Base-by-base conservation (phyloP, 2,113 vertebrate species). In the Pterocles burchelli region DNA sequence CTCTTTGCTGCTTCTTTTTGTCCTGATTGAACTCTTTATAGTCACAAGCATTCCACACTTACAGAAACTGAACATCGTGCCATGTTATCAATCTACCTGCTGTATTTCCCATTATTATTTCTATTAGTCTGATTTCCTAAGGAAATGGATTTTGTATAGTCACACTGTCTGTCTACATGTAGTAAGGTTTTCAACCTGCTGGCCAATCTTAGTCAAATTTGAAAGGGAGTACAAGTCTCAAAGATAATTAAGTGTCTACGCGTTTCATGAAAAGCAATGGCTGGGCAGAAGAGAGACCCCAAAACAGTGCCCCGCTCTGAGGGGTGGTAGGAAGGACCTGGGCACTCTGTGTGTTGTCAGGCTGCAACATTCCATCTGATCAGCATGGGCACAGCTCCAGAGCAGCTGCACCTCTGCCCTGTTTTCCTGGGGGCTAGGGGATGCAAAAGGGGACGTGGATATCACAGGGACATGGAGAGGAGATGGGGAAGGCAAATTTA, bases 101-200 rank as follows among this genome's bases (percentile, higher is more conserved):
- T 93, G 6, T 41, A 3, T 88, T 78, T 95, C 86, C 68, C 41
- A 25, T 46, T 76, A 46, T 79, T 80, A 45, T 41, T 91, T 85
- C 46, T 94, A n/a, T 94, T 85, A 95, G 36, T 46, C 28, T 85
- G 25, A 20, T 63, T 90, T 95, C 46, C 26, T 67, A 62, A 83
- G 54, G 76, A 94, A 86, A 84, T 52, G 1, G 51, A 52, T 33
- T 76, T 77, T 83, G 12, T 41, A 29, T 5, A 1, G 65, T 91
- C 43, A 28, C 0, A 0, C 34, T 82, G 41, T 48, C 59, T 85
- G 61, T 62, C 54, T 91, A 16, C 24, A 3, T 36, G 28, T 61
- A 94, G 67, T 49, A 66, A 90, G 19, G 17, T 48, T 83, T 95
- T 66, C 75, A 81, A 58, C 75, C 28, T 80, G 18, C 48, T 70